Evolutionary conservation across 1,140 invertebrate genomes (phyloP).

Genomic region (Uloborus diversus): DNA sequence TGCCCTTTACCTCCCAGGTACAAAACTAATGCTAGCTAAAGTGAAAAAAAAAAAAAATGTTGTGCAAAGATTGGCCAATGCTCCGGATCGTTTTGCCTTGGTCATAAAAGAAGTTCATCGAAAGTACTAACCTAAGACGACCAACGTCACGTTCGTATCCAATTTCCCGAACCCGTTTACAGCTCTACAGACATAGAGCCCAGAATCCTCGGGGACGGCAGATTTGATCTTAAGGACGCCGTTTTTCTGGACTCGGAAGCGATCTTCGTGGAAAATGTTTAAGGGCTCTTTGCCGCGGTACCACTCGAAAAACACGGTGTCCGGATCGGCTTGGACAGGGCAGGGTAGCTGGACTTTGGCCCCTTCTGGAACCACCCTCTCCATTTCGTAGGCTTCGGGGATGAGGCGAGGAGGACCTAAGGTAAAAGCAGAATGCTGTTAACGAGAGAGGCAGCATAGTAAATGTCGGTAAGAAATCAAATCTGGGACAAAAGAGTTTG

Average conservation of each 20-base stretch:
- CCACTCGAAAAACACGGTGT: conserved; percentile 56
- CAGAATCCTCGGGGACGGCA: conserved; percentile 63
- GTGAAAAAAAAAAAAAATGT: too few species aligned
- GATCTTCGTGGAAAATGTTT: conserved; percentile 49
- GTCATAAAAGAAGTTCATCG: too few species aligned
- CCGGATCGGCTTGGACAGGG: conserved; percentile 51
- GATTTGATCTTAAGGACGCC: conserved; percentile 63
- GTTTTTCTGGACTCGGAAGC: conserved; percentile 56
- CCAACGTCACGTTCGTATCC: conserved; percentile 47
- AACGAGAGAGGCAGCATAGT: too few species aligned
- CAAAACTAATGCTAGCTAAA: too few species aligned
- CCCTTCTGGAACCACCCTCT: conserved; percentile 44
- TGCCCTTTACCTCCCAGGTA: too few species aligned
- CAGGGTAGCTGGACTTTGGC: conserved; percentile 42
- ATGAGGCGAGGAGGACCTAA: conserved; percentile 50
- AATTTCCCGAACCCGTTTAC: conserved; percentile 66
- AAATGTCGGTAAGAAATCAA: too few species aligned
- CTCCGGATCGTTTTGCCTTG: too few species aligned
- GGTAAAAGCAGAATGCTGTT: conserved; percentile 33
- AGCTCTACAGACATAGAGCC: conserved; percentile 64
- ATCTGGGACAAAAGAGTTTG: too few species aligned
- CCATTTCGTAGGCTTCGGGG: conserved; percentile 28
- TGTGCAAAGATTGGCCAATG: too few species aligned
- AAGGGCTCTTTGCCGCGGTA: conserved; percentile 52
- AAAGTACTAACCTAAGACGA: conserved; percentile 55